Conservation (phyloP, 2,113 vertebrate species). For the Dryoscopus gambensis region DNA sequence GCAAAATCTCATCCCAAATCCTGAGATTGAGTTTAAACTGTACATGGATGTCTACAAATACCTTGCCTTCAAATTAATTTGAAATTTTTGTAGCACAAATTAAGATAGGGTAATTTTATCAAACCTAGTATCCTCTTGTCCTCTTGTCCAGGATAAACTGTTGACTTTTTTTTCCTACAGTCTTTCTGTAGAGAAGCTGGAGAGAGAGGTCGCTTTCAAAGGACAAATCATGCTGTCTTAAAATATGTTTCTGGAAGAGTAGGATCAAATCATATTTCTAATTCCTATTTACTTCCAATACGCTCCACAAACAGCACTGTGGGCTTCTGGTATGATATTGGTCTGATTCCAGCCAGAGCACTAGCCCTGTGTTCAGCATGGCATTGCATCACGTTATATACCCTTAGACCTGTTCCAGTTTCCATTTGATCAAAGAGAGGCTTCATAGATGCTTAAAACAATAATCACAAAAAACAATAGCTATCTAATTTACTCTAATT, state of each 20-base stretch:
- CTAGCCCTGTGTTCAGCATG: background rate
- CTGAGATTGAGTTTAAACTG: background rate
- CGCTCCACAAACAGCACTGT: fast-evolving
- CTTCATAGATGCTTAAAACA: background rate
- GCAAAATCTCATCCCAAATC: background rate
- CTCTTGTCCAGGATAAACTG: background rate
- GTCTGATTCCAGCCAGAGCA: background rate
- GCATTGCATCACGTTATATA: background rate
- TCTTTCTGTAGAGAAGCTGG: background rate
- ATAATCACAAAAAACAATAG: background rate
- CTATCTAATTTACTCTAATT: background rate
- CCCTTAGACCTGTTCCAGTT: background rate
- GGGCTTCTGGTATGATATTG: background rate
- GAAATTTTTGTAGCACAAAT: background rate
- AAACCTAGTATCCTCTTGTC: background rate
- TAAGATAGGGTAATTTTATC: background rate
- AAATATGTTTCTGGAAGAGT: background rate
- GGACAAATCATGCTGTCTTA: background rate
- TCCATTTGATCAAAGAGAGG: background rate
- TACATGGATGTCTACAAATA: background rate
- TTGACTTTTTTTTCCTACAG: background rate
- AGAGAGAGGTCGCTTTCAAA: background rate
- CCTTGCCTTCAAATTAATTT: background rate
- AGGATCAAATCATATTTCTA: background rate
- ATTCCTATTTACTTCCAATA: background rate